Evolutionary conservation across 2,113 vertebrate genomes (phyloP).

Genomic region (Abramis brama): DNA sequence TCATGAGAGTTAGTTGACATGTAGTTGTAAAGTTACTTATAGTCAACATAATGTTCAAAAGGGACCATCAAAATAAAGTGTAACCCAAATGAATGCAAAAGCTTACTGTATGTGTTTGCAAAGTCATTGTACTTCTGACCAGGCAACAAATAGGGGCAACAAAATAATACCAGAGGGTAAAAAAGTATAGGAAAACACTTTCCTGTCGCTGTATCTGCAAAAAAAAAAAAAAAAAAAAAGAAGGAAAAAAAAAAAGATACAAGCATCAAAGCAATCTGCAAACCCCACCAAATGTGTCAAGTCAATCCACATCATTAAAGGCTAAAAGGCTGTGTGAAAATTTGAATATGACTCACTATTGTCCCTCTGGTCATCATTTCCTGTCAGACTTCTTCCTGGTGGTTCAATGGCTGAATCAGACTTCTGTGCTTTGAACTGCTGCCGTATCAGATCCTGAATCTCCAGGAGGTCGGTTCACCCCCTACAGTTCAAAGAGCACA

Average conservation of each 20-base stretch:
- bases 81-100: too few species aligned
- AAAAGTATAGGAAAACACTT: neutral
- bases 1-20: too few species aligned
- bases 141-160: too few species aligned
- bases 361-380: neutral
- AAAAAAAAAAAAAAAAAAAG: neutral
- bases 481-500: slow-evolving; percentile 49
- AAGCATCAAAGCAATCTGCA: neutral
- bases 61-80: too few species aligned
- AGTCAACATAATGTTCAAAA: too few species aligned
- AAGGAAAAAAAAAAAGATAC: too few species aligned
- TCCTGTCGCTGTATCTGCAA: neutral
- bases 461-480: slow-evolving; percentile 41
- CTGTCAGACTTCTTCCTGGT: neutral
- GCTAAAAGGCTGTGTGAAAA: neutral
- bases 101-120: neutral
- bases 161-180: neutral
- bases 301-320: neutral
- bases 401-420: neutral
- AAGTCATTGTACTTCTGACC: too few species aligned
- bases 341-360: neutral
- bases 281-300: neutral
- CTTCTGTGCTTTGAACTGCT: slow-evolving; percentile 12
- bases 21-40: too few species aligned
- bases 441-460: neutral